phyloP scores from a whole-genome alignment of 1,140 invertebrate genomes.

The Drosophila repletoides region DNA sequence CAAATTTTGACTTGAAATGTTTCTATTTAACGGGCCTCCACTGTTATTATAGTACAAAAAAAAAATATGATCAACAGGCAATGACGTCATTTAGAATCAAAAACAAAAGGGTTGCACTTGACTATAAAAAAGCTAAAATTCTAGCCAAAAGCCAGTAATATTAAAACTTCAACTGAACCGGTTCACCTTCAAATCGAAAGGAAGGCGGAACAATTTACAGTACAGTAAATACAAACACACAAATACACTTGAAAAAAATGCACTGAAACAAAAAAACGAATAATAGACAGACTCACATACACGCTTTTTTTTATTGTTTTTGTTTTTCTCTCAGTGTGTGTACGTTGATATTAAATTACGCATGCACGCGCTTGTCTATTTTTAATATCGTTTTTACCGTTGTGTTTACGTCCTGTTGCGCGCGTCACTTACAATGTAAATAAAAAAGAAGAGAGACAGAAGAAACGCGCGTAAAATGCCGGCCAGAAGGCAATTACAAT shows the following conservation, averaged over 20 bases:
- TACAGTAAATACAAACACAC: background rate
- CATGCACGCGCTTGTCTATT: slow-evolving; percentile 34
- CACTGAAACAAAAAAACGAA: slow-evolving; percentile 26
- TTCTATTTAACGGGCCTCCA: too few species aligned
- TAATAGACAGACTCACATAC: slow-evolving; percentile 20
- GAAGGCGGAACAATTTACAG: slow-evolving; percentile 34
- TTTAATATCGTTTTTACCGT: slow-evolving; percentile 37
- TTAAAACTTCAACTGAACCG: slow-evolving; percentile 10
- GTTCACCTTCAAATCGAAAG: slow-evolving; percentile 34
- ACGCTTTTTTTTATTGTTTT: background rate
- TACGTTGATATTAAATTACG: slow-evolving; percentile 42
- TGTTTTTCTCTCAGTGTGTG: background rate
- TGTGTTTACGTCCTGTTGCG: slow-evolving; percentile 48
- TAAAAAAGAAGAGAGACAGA: too few species aligned
- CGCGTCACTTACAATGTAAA: slow-evolving; percentile 40
- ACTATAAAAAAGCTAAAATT: slow-evolving; percentile 23
- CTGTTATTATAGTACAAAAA: too few species aligned
- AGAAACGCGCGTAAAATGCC: slow-evolving; percentile 51
- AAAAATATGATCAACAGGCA: too few species aligned
- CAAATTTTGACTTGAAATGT: too few species aligned
- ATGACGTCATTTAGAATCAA: slow-evolving; percentile 30
- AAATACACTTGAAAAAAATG: slow-evolving; percentile 24
- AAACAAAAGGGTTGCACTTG: slow-evolving; percentile 38
- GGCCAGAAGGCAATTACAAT: slow-evolving; percentile 6
- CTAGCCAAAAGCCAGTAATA: slow-evolving; percentile 15